Conservation (phyloP, 2,888 invertebrate genomes). For the Cheilosia pagana region DNA sequence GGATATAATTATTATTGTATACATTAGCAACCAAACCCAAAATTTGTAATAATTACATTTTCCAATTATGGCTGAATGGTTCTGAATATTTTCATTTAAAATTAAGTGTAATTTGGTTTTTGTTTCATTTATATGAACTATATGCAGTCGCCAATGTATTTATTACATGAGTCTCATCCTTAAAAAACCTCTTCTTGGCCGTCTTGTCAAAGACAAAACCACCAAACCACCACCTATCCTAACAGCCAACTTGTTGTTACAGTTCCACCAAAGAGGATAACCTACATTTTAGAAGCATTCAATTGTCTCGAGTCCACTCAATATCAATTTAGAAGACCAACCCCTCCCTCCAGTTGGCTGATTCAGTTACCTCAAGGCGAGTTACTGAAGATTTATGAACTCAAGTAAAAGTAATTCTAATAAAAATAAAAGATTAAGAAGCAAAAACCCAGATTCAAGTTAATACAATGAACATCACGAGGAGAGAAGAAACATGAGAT, state of each 20-base stretch:
- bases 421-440: conserved; percentile 49
- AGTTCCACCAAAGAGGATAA: conserved; percentile 6
- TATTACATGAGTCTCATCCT: too few species aligned
- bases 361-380: conserved; percentile 23
- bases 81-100: conserved; percentile 1
- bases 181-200: too few species aligned
- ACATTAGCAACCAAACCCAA: background rate
- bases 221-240: too few species aligned
- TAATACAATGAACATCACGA: conserved; percentile 19
- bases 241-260: background rate
- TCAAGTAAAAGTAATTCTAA: conserved; percentile 61
- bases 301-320: conserved; percentile 14
- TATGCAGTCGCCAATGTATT: too few species aligned
- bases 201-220: too few species aligned
- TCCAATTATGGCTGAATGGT: conserved; percentile 31
- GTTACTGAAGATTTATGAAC: conserved; percentile 54
- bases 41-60: conserved; percentile 46
- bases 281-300: background rate
- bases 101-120: background rate
- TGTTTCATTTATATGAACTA: background rate
- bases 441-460: background rate
- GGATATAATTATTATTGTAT: background rate
- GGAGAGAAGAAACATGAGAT: conserved; percentile 28
- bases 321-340: background rate
- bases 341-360: background rate